Evolutionary conservation across 2,113 vertebrate species (phyloP).

Genomic region (Corythornis cristatus): DNA sequence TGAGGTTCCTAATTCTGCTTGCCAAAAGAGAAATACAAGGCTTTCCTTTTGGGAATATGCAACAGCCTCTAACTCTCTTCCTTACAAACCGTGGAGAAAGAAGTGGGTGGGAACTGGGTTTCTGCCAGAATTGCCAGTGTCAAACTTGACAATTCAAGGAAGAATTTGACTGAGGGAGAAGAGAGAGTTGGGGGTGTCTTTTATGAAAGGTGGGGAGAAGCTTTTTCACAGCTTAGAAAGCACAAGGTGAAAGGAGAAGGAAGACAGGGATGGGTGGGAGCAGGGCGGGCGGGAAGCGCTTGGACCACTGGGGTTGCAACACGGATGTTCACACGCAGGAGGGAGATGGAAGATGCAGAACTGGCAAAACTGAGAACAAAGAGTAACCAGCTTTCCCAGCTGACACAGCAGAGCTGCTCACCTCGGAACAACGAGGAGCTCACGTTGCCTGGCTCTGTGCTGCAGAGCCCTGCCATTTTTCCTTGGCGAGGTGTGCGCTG

Average conservation of each 20-base stretch:
- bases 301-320: background rate
- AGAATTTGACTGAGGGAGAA: background rate
- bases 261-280: background rate
- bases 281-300: rapidly evolving
- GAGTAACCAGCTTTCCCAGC: background rate
- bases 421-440: background rate
- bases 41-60: background rate
- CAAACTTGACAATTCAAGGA: background rate
- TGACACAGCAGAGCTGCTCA: background rate
- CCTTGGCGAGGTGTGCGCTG: background rate
- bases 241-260: background rate
- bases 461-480: background rate
- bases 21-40: constrained; percentile 3
- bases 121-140: background rate
- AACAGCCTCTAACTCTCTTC: background rate
- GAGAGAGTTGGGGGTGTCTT: background rate
- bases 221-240: background rate
- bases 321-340: background rate
- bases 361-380: background rate
- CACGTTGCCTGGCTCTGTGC: background rate
- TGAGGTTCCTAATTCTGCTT: background rate
- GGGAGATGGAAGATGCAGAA: background rate
- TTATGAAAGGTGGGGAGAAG: background rate
- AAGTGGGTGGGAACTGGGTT: background rate
- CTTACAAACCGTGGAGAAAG: background rate